Evolutionary conservation across 2,113 vertebrate species (phyloP).

Genomic region (Oncorhynchus clarkii): DNA sequence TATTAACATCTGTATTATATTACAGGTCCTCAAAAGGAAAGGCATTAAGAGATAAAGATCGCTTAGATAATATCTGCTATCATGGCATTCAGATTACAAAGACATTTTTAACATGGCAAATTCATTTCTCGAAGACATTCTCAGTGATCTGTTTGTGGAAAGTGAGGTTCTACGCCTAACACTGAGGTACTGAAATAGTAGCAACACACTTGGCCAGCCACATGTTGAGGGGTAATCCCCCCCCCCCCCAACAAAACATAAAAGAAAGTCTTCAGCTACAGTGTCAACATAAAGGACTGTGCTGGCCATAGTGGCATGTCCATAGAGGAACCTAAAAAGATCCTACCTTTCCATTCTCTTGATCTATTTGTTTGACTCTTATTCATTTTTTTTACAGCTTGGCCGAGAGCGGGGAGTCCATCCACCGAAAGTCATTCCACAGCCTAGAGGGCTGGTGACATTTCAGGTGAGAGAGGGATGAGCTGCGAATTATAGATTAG

Average conservation of each 20-base stretch:
- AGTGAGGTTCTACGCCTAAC: no score
- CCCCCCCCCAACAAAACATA: not conserved
- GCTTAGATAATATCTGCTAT: no score
- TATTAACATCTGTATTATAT: no score
- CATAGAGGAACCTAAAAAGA: not conserved
- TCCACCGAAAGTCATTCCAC: not conserved
- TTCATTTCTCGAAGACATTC: no score
- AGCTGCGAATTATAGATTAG: slow-evolving; percentile 40
- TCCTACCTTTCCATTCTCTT: not conserved
- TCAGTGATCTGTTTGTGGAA: no score
- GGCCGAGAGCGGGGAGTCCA: not conserved
- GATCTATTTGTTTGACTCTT: not conserved
- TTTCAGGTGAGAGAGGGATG: slow-evolving; percentile 48
- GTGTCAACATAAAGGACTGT: no score
- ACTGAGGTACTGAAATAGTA: not conserved
- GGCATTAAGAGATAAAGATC: no score
- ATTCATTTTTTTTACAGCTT: not conserved
- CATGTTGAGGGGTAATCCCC: not conserved
- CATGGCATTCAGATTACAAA: no score
- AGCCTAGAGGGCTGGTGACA: slow-evolving; percentile 32
- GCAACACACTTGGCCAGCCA: not conserved
- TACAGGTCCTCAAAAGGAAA: no score
- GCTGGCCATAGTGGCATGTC: not conserved
- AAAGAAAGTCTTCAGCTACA: not conserved
- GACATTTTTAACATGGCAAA: no score